Base-by-base conservation (phyloP, 2,888 invertebrate species). In the Drosophila diplacantha region DNA sequence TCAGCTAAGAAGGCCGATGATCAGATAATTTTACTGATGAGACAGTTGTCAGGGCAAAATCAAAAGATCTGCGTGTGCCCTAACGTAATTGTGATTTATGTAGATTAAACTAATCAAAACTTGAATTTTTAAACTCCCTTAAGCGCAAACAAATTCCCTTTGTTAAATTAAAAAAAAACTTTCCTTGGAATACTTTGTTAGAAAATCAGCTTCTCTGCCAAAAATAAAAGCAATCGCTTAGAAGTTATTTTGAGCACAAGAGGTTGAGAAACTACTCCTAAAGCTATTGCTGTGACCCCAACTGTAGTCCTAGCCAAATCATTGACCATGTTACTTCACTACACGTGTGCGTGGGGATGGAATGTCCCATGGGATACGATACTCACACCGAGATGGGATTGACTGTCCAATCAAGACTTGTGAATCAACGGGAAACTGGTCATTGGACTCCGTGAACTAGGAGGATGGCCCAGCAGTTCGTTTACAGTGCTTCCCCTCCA, bases 301-400 rank as follows among this genome's bases (percentile, higher is more conserved):
- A 2, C 5, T 57, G 41, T 41, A 22, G 29, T 22, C 22, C 14
- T 14, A 29, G 20, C 20, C n/a, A 46, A 38, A 32, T 34, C 53
- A 20, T 16, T 34, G 31, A 32, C 55, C 3, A 41, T 53, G 16
- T 5, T 14, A 20, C 32, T 20, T n/a, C 32, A 16, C 22, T 34
- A n/a, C 29, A n/a, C 14, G 11, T 24, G 31, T 26, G 52, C 9
- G 14, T 18, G 3, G 14, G 22, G 11, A 11, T 31, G 32, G n/a
- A 29, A 22, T 20, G 57, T 35, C 35, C 22, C 18, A 8, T 14
- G 35, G 24, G 49, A 43, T 59, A 61, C 49, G 49, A 43, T 61
- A 61, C 61, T 61, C 35, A 61, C 61, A 50, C 43, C 54, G 41
- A 24, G 16, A 26, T 31, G 43, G 14, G n/a, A 41, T 49, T 49